A percentile compares a stretch with the other conserved stretches of the same genome.
Conservation (phyloP, 2,113 vertebrate genomes). For the Microtus richardsoni region DNA sequence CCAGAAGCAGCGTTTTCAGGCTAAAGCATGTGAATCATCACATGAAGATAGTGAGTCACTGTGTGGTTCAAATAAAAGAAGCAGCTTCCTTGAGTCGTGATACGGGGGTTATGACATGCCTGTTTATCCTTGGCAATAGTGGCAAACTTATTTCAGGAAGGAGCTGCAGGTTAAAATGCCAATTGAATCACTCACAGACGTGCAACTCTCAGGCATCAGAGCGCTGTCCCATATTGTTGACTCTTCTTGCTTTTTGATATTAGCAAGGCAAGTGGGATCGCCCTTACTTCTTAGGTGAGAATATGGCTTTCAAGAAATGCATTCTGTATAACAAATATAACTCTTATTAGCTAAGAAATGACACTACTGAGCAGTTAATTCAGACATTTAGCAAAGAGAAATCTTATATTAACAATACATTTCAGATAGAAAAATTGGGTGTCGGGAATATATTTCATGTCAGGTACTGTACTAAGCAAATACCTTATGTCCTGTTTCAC, state of each 20-base stretch:
- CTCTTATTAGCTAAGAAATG: slow-evolving; percentile 18
- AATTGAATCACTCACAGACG: not conserved
- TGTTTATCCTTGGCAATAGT: not conserved
- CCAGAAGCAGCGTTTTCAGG: slow-evolving; percentile 65
- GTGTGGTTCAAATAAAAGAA: slow-evolving; percentile 56
- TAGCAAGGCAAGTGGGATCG: not conserved
- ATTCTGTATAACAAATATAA: not conserved
- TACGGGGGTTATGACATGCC: not conserved
- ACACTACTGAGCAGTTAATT: not conserved
- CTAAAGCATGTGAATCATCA: slow-evolving; percentile 72
- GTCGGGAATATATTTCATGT: not conserved
- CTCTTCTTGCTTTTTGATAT: not conserved
- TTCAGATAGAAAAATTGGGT: not conserved
- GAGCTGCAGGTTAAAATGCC: slow-evolving; percentile 12
- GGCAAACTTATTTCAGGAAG: slow-evolving; percentile 26
- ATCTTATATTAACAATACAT: slow-evolving; percentile 17
- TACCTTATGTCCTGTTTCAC: not conserved
- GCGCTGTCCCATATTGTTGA: not conserved
- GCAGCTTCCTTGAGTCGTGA: slow-evolving; percentile 29
- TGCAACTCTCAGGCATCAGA: not conserved
- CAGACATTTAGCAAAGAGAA: not conserved
- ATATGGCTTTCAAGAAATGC: not conserved
- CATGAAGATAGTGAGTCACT: slow-evolving; percentile 66
- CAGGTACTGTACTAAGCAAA: not conserved
- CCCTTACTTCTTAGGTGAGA: slow-evolving; percentile 12